Percentiles rank a stretch among this genome's conserved stretches.
Evolutionary conservation across 2,888 invertebrate species (phyloP).

Genomic region (Lasioglossum figueresi): DNA sequence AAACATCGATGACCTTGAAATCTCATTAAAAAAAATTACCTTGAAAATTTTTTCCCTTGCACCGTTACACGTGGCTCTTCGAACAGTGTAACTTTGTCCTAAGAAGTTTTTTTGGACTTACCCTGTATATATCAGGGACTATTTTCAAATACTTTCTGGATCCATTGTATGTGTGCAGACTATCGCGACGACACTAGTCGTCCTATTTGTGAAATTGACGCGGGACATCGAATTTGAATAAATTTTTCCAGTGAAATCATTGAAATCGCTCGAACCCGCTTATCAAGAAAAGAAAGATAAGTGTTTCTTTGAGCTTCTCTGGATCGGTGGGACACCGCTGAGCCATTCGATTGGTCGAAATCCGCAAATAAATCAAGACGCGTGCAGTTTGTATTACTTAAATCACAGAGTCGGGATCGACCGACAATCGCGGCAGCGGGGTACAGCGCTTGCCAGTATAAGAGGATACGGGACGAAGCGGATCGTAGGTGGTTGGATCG

Average conservation of each 20-base stretch:
- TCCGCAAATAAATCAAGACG: slow-evolving; percentile 31
- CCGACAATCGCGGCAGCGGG: slow-evolving; percentile 40
- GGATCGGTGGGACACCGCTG: neutral
- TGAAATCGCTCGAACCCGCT: neutral
- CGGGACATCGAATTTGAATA: neutral
- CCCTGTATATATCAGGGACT: too few species aligned
- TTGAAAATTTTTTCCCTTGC: too few species aligned
- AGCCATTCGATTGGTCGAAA: neutral
- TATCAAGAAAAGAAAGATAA: neutral
- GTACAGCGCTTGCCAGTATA: slow-evolving; percentile 10
- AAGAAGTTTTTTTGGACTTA: too few species aligned
- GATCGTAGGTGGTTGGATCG: slow-evolving; percentile 48
- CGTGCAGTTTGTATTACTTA: slow-evolving; percentile 45
- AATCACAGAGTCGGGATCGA: slow-evolving; percentile 39
- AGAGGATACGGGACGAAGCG: slow-evolving; percentile 52
- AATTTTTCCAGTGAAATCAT: neutral
- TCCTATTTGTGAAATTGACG: neutral
- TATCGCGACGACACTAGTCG: too few species aligned
- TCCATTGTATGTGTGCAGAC: neutral
- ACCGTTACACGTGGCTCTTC: too few species aligned
- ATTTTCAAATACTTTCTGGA: too few species aligned
- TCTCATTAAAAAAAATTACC: too few species aligned
- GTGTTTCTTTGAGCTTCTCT: neutral
- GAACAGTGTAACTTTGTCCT: too few species aligned
- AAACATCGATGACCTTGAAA: too few species aligned